Conservation (phyloP, 2,113 vertebrate genomes). For the Copsychus sechellarum region DNA sequence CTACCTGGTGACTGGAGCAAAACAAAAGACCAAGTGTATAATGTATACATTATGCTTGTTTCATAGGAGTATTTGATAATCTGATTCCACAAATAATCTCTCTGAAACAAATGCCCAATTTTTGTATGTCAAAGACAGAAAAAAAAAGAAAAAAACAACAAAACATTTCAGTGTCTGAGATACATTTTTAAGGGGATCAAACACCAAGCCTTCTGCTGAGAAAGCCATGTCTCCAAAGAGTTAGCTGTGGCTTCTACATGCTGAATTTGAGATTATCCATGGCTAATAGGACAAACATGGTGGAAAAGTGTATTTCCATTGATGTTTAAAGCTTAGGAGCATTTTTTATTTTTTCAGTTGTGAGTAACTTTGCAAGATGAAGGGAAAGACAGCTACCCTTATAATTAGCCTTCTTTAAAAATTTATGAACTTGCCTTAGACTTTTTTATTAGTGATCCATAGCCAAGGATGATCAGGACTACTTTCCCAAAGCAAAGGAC, state of each 20-base stretch:
- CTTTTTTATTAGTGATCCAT: not conserved
- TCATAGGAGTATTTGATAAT: not conserved
- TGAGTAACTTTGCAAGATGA: not conserved
- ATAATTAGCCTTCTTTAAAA: not conserved
- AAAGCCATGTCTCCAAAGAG: not conserved
- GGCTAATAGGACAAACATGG: not conserved
- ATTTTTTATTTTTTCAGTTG: not conserved
- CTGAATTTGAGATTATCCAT: not conserved
- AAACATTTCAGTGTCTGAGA: not conserved
- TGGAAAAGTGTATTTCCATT: not conserved
- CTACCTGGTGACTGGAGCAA: not conserved
- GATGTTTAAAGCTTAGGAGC: not conserved
- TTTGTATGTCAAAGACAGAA: not conserved
- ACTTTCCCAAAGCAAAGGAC: not conserved
- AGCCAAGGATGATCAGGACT: not conserved
- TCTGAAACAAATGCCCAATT: not conserved
- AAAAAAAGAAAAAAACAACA: not conserved
- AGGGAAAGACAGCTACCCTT: not conserved
- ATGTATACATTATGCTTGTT: not conserved
- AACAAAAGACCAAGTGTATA: not conserved
- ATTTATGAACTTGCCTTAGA: not conserved
- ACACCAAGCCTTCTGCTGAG: not conserved
- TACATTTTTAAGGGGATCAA: not conserved
- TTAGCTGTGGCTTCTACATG: fast-evolving
- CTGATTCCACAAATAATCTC: not conserved